A percentile compares a stretch with the other conserved stretches of the same genome.
Conservation (phyloP, 2,888 invertebrate genomes). For the Unio pictorum region DNA sequence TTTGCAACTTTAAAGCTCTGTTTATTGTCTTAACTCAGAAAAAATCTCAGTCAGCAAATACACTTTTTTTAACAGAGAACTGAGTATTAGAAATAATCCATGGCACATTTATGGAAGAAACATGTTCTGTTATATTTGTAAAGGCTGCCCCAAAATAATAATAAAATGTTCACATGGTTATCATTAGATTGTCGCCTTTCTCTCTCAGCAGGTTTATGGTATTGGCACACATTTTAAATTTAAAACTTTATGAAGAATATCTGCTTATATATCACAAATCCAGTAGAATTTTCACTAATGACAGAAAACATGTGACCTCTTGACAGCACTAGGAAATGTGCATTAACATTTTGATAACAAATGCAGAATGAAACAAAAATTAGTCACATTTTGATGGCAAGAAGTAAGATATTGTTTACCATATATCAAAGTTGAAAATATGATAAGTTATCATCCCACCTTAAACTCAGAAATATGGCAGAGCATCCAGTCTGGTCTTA, state of each 20-base stretch:
- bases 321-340: background rate
- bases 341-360: constrained; percentile 2
- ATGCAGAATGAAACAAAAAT: background rate
- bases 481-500: constrained; percentile 4
- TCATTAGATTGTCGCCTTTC: constrained; percentile 2
- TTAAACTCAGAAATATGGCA: background rate
- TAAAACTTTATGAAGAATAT: constrained; percentile 5
- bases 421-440: constrained; percentile 1
- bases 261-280: constrained; percentile 12
- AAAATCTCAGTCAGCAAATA: too few species aligned
- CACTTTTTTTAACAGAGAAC: too few species aligned
- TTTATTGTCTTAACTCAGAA: too few species aligned
- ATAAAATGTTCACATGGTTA: too few species aligned
- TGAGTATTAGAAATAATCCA: too few species aligned
- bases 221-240: constrained; percentile 13
- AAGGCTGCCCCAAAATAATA: too few species aligned
- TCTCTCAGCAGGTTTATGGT: constrained; percentile 17
- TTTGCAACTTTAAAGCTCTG: too few species aligned
- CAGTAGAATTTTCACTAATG: constrained; percentile 3
- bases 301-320: constrained; percentile 6
- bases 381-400: background rate
- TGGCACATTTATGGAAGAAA: too few species aligned
- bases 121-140: too few species aligned
- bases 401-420: constrained; percentile 1
- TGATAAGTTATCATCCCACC: constrained; percentile 1